Conservation (phyloP, 1,140 invertebrate genomes). For the Drosophila melanica region DNA sequence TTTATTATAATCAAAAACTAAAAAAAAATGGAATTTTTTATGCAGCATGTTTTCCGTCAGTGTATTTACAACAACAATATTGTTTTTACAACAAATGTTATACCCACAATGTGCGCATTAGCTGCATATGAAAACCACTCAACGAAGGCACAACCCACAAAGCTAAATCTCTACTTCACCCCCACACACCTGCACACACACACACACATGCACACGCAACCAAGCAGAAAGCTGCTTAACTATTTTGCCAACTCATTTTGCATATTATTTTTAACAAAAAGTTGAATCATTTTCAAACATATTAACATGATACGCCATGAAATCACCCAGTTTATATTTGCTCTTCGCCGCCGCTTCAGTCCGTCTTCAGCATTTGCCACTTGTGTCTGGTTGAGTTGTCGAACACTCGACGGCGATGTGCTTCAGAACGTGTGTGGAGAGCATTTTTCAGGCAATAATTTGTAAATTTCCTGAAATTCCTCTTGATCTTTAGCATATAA, state of each 20-base stretch:
- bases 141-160: constrained; percentile 15
- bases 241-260: constrained; percentile 66
- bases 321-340: constrained; percentile 8
- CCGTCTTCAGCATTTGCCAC: constrained; percentile 30
- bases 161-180: constrained; percentile 17
- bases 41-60: no score
- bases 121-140: constrained; percentile 34
- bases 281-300: constrained; percentile 63
- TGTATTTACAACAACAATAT: constrained; percentile 2
- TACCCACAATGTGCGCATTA: constrained; percentile 26
- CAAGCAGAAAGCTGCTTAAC: constrained; percentile 66
- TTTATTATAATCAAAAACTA: no score
- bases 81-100: constrained; percentile 23
- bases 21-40: no score
- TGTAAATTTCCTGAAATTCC: constrained; percentile 55
- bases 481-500: constrained; percentile 63
- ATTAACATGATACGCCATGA: constrained; percentile 47
- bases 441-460: constrained; percentile 56
- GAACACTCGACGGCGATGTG: constrained; percentile 35
- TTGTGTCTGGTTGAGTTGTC: constrained; percentile 53
- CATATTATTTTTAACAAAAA: constrained; percentile 70
- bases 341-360: constrained; percentile 2
- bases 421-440: constrained; percentile 41
- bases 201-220: constrained; percentile 26
- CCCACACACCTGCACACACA: not conserved